These are phyloP conservation scores for Dicycla oo DNA, from an alignment of 2,888 invertebrate genomes.

Conservation along the genomic window DNA sequence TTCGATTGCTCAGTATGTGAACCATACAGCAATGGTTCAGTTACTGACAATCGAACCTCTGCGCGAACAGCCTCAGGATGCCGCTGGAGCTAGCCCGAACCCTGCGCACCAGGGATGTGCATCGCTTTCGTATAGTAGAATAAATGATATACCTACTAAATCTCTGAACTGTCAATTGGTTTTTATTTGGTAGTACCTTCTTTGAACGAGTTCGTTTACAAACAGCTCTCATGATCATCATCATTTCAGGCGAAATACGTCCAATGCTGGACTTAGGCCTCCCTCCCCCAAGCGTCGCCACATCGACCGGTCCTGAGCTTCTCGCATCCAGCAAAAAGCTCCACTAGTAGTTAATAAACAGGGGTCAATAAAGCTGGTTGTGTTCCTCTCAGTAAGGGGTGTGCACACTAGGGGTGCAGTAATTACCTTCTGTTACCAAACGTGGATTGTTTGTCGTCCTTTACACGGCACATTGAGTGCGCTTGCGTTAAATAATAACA, in stretches of 20 bases:
- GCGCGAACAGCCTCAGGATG: too few relatives aligned
- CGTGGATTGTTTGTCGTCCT: constrained; percentile 78
- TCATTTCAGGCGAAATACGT: background rate
- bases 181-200: too few relatives aligned
- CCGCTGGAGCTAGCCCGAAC: too few relatives aligned
- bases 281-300: background rate
- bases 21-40: too few relatives aligned
- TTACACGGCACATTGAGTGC: constrained; percentile 76
- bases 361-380: constrained; percentile 73
- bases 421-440: constrained; percentile 82
- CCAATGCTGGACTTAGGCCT: too few relatives aligned
- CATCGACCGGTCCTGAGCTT: background rate
- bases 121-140: too few relatives aligned
- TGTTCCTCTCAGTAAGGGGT: constrained; percentile 74
- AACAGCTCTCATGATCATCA: background rate
- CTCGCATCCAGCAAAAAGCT: background rate
- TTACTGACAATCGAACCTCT: too few relatives aligned
- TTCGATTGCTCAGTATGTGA: too few relatives aligned
- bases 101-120: too few relatives aligned
- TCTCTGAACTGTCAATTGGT: too few relatives aligned
- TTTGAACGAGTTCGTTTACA: background rate
- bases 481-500: constrained; percentile 83
- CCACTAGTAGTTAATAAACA: background rate
- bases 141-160: too few relatives aligned
- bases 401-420: constrained; percentile 78